Base-by-base conservation (phyloP, 1,140 invertebrate genomes). In the Vollenhovia emeryi region DNA sequence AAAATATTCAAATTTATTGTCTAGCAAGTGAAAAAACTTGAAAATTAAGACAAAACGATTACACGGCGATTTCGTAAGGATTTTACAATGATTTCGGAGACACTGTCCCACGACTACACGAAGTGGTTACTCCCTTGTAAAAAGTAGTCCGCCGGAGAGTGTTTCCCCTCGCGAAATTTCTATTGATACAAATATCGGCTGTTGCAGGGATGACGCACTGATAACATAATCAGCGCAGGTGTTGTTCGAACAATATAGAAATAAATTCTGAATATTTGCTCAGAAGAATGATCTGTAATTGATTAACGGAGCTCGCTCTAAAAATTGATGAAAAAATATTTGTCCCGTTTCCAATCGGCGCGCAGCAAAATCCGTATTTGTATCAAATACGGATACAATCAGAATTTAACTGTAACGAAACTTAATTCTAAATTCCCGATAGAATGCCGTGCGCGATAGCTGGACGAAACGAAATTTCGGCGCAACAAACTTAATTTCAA, bases 401-500 rank as follows among this genome's bases (percentile, higher is more conserved):
- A 66, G 69, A 82, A 82, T 82, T 52, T 55, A 66, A 59, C 55
- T 76, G 30, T 50, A 36, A 43, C 66, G 50, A 45, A 82, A 82
- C 68, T 82, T 73, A 71, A 71, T 82, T 82, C 52, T 45, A 57
- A 82, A 82, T 82, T 82, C 50, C 27, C 66, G 27, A 3, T 13
- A 21, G 66, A 43, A 21, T 82, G 45, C 18, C 30, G 27, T 27
- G 66, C 50, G 62, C 78, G 55, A 82, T 82, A 80, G 71, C 21
- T 21, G 24, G 18, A 45, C 27, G 15, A 73, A 64, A 78, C 60
- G 21, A 66, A 82, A 71, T 73, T 71, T 82, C 66, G 24, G 50
- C 27, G 40, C 66, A 59, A 45, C 78, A 82, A 82, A 82, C 66
- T 82, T 82, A 82, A 82, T 82, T 82, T 82, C 50, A 73, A 57